Percentiles rank a stretch among this genome's conserved stretches.
These are phyloP conservation scores for Carcharodon carcharias DNA, from an alignment of 2,797 vertebrate genomes.

Conservation along the genomic window DNA sequence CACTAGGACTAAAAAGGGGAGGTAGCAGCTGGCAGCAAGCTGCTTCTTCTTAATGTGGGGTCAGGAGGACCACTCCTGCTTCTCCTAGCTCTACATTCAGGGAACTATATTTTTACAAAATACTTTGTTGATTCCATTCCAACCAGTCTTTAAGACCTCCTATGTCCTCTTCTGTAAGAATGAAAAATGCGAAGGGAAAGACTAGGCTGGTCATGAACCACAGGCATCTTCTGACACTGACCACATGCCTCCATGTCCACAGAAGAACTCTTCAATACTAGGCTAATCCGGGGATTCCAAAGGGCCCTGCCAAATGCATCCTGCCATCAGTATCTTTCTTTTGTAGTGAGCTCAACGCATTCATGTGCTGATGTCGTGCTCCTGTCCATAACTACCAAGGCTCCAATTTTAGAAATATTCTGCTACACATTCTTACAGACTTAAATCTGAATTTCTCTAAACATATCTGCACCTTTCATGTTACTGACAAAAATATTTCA, in stretches of 20 bases:
- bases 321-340: no score
- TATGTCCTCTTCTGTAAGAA: background rate
- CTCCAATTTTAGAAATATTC: background rate
- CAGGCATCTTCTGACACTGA: background rate
- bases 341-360: no score
- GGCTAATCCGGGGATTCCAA: background rate
- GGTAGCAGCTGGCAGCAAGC: no score
- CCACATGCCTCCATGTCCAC: background rate
- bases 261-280: background rate
- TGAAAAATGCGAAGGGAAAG: background rate
- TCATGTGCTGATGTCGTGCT: background rate
- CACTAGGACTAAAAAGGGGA: no score
- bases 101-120: no score
- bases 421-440: background rate
- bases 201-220: background rate
- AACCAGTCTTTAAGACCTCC: no score
- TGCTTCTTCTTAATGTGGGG: no score
- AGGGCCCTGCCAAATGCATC: no score
- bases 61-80: no score
- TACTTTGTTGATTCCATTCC: no score
- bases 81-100: no score
- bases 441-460: background rate
- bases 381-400: background rate
- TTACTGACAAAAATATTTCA: background rate
- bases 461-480: background rate